phyloP scores from a whole-genome alignment of 2,888 invertebrate species.

The Tipula lateralis region DNA sequence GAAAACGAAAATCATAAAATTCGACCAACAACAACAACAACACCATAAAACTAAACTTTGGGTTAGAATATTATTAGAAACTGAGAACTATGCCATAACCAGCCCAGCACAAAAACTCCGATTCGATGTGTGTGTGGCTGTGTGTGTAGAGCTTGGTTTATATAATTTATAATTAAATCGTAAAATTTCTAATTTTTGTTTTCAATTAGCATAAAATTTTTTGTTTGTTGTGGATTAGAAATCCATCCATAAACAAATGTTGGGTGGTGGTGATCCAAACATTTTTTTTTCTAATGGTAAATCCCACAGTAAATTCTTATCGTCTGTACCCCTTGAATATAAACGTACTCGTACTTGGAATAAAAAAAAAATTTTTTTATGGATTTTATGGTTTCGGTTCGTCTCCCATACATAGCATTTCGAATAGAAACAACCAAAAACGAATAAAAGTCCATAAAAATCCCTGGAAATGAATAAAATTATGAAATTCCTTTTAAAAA shows the following conservation, averaged over 20 bases:
- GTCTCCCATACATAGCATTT: background rate
- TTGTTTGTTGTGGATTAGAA: background rate
- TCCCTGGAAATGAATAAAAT: slow-evolving; percentile 24
- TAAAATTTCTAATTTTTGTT: background rate
- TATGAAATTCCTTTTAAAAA: background rate
- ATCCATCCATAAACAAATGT: background rate
- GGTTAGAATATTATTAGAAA: background rate
- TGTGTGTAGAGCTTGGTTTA: background rate
- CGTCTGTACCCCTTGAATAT: background rate
- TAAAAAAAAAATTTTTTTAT: background rate
- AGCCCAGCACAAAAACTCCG: background rate
- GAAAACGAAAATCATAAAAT: background rate
- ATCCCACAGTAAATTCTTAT: background rate
- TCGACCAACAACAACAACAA: background rate
- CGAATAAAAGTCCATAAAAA: background rate
- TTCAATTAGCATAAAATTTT: background rate
- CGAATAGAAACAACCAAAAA: background rate
- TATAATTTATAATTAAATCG: background rate
- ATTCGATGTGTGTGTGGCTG: background rate
- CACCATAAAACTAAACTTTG: background rate
- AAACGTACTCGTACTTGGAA: background rate
- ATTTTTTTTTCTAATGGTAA: background rate
- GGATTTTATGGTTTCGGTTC: background rate
- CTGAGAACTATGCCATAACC: background rate
- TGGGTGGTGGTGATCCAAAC: background rate